phyloP scores from a whole-genome alignment of 2,888 invertebrate species.

The Thyatira batis region DNA sequence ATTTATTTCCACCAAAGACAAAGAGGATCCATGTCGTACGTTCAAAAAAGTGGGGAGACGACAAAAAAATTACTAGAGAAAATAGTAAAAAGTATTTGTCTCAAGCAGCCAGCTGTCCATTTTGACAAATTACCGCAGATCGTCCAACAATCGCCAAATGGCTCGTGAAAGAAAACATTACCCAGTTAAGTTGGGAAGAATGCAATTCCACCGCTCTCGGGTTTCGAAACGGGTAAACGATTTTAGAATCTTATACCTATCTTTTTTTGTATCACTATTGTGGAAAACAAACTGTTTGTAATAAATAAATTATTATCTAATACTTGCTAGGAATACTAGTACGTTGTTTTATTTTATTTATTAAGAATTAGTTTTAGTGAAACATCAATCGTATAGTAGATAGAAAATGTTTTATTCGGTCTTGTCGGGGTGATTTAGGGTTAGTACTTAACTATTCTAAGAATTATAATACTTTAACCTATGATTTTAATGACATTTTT shows the following conservation, averaged over 20 bases:
- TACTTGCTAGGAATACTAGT: no score
- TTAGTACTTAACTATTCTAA: no score
- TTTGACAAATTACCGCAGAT: slow-evolving; percentile 46
- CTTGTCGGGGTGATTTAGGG: no score
- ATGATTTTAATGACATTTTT: no score
- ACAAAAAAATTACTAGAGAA: background rate
- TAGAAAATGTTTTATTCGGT: background rate
- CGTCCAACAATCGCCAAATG: slow-evolving; percentile 21
- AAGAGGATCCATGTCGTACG: background rate
- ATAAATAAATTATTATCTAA: no score
- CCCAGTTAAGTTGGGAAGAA: background rate
- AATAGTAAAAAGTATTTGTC: background rate
- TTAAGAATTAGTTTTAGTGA: no score
- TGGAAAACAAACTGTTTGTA: no score
- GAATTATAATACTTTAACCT: no score
- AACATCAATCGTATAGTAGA: no score
- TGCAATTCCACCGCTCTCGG: background rate
- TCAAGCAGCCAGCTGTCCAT: slow-evolving; percentile 32
- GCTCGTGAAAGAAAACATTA: background rate
- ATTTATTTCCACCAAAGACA: background rate
- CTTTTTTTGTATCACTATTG: no score
- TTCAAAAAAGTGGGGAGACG: background rate
- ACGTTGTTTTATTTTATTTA: no score
- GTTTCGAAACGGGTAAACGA: background rate
- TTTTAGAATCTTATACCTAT: background rate